Evolutionary conservation across 1,140 invertebrate genomes (phyloP), one percentile per base, ranked within the genome.

Genomic region (Pemphigus obesinymphae): DNA sequence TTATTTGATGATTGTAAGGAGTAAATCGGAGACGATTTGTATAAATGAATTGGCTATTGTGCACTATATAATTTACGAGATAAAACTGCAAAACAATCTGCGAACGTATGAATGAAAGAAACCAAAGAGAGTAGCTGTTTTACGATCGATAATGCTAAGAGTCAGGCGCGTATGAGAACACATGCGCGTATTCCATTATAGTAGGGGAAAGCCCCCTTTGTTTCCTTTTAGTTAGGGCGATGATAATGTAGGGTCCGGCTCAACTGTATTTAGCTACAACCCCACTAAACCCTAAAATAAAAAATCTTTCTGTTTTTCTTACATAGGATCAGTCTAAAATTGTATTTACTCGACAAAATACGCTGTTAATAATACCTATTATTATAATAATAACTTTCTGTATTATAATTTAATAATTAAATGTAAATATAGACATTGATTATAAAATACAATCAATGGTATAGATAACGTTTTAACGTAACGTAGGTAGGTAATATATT

Each of bases 181-280:
- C 55, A 45, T 61, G 76, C 55, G 76, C 37, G 76, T 80, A 63
- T 20, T 61, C 37, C 55, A 53, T 23, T 63, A 17, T 43, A 34
- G 37, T 37, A 43, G 37, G 53, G 76, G 55, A 80, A n/a, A 80
- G 76, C 23, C 76, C 55, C 76, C 37, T 80, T 80, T 61, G 55
- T 80, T 80, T 80, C 55, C 76, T 80, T 58, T 20, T 40, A 80
- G 76, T 80, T 80, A 80, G 76, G 76, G 76, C 55, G 76, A 80
- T 63, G 23, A 61, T 58, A 78, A 45, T 61, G 26, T 80, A 80
- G 76, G 76, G 76, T 61, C 55, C 55, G 37, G 26, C 23, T 5
- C 76, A 80, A 55, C 40, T 80, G 76, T 80, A 80, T 80, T 63
- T 63, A 23, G 55, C 40, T 11, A 29, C 76, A 80, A 61, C 76